phyloP scores from a whole-genome alignment of 1,140 invertebrate species.

The Scaptomyza montana region DNA sequence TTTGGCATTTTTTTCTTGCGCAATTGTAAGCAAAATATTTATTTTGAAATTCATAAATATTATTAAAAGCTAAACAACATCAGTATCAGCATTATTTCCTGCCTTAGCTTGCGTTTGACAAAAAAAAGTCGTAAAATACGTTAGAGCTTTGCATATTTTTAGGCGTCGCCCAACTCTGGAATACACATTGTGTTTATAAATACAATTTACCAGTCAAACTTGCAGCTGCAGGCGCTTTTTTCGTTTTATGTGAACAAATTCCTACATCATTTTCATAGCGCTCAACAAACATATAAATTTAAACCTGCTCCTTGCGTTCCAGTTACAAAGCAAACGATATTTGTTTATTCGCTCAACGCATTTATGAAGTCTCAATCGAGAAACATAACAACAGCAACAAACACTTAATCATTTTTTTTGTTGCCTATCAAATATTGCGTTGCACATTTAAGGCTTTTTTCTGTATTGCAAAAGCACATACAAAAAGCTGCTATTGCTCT shows the following conservation, averaged over 20 bases:
- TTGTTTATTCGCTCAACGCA: slow-evolving; percentile 49
- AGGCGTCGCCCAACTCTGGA: neutral
- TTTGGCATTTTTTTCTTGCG: slow-evolving; percentile 26
- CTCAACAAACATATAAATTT: slow-evolving; percentile 67
- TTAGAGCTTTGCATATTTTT: neutral
- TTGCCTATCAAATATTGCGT: slow-evolving; percentile 57
- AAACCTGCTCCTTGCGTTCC: slow-evolving; percentile 37
- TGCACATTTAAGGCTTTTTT: slow-evolving; percentile 45
- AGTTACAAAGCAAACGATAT: no score
- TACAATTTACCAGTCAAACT: slow-evolving; percentile 36
- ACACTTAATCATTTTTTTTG: slow-evolving; percentile 66
- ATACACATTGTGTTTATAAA: slow-evolving; percentile 44
- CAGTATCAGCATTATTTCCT: slow-evolving; percentile 4
- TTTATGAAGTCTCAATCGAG: slow-evolving; percentile 51
- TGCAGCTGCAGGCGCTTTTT: slow-evolving; percentile 14
- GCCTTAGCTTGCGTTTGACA: neutral
- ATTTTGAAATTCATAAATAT: slow-evolving; percentile 8
- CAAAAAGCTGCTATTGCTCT: neutral
- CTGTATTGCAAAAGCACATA: slow-evolving; percentile 47
- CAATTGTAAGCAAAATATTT: slow-evolving; percentile 29
- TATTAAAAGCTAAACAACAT: slow-evolving; percentile 21
- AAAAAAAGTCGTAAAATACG: slow-evolving; percentile 9
- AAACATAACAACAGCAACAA: slow-evolving; percentile 16
- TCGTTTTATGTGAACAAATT: slow-evolving; percentile 47
- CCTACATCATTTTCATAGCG: slow-evolving; percentile 17